Evolutionary conservation across 1,140 invertebrate species (phyloP), one percentile per base, ranked within the genome.

Genomic region (Zaprionus kolodkinae): DNA sequence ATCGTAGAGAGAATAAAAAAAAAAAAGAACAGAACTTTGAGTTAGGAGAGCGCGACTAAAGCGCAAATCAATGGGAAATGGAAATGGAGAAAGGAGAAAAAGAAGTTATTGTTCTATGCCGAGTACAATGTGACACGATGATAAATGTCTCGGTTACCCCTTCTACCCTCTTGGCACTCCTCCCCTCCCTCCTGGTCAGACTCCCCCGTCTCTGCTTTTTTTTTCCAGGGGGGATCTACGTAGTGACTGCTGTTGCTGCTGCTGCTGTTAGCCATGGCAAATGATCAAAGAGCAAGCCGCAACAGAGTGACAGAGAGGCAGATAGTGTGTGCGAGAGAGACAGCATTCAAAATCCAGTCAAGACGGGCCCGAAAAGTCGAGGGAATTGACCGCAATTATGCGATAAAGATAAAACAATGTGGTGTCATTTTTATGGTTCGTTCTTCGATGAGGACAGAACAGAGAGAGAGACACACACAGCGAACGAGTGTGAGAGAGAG

Each of bases 391-490:
- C 84, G 84, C 84, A 88, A 88, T 89, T 88, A 88, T 89, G 84
- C 84, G 85, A 89, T 88, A 78, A 89, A 88, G 85, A 88, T 88
- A 88, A 88, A 89, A 88, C 85, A 88, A 88, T 88, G 84, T 84
- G 85, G 85, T 88, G 84, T 88, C 85, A 88, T 88, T 88, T 88
- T 88, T 78, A 88, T 89, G 84, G 80, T 84, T 88, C 68, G 72
- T 62, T 72, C 67, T 81, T 62, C 57, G 55, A 56, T 56, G 55
- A 72, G 57, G 48, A 40, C 59, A 21, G 62, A 60, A 72, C 65
- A 50, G 56, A 62, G 61, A 67, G 45, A 21, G 15, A 48, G 7
- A 21, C 45, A 15, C n/a, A 43, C n/a, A 43, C 2, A 43, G 1
- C 11, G 11, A 40, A 4, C n/a, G n/a, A n/a, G n/a, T n/a, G n/a